Conservation (phyloP, 2,113 vertebrate species). For the Melanocharis versteri region DNA sequence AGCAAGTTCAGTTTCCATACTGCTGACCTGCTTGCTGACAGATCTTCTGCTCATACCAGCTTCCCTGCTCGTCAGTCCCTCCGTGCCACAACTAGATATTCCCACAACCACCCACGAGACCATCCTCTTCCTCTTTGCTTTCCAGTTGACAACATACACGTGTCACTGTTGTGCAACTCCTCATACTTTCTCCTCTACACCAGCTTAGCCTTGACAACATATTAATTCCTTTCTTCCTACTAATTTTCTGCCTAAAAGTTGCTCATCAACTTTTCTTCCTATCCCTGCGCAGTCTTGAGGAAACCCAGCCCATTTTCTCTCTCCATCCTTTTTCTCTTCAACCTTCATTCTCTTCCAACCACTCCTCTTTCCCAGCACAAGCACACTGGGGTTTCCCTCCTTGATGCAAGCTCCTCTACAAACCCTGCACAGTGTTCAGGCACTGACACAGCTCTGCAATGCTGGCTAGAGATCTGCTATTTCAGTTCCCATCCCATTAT, state of each 20-base stretch:
- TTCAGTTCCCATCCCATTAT: not conserved
- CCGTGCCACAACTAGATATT: not conserved
- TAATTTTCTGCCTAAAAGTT: not conserved
- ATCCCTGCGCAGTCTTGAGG: rapidly evolving
- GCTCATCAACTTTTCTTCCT: not conserved
- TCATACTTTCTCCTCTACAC: not conserved
- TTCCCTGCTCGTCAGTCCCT: not conserved
- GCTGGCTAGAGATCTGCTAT: not conserved
- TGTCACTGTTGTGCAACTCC: not conserved
- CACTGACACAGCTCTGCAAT: not conserved
- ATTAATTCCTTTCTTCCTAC: not conserved
- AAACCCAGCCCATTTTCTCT: not conserved
- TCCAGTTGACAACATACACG: not conserved
- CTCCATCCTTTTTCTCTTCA: not conserved
- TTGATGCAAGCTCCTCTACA: not conserved
- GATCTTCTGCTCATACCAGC: not conserved
- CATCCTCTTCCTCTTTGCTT: not conserved
- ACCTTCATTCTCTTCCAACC: not conserved
- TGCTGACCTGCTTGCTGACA: not conserved
- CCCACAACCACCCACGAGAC: not conserved
- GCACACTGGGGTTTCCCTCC: not conserved
- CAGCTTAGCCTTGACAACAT: not conserved
- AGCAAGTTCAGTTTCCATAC: not conserved
- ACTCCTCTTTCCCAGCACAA: not conserved
- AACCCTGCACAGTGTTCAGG: not conserved